Evolutionary conservation across 2,113 vertebrate genomes (phyloP).

Genomic region (Bambusicola thoracicus): DNA sequence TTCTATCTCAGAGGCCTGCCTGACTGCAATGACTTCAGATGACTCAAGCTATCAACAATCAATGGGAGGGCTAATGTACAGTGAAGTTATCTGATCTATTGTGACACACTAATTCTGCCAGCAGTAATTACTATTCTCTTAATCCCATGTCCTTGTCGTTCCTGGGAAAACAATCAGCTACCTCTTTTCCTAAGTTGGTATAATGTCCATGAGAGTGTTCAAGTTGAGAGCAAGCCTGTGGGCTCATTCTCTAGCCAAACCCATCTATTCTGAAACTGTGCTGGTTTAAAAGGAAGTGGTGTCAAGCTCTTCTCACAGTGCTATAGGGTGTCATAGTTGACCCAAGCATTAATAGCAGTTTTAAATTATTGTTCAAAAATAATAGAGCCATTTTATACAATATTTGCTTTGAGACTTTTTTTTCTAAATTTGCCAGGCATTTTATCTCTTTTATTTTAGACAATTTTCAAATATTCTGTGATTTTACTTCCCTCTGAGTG

Average conservation of each 20-base stretch:
- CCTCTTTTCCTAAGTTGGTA: not conserved
- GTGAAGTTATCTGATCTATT: not conserved
- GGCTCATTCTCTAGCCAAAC: not conserved
- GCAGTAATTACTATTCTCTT: not conserved
- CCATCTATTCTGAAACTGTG: not conserved
- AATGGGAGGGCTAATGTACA: not conserved
- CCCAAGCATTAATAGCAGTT: slow-evolving; percentile 2
- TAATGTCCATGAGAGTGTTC: not conserved
- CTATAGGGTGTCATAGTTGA: not conserved
- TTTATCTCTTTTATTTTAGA: not conserved
- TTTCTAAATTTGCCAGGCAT: not conserved
- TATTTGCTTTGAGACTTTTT: not conserved
- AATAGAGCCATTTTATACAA: not conserved
- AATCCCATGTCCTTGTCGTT: not conserved
- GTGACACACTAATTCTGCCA: not conserved
- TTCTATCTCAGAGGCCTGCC: not conserved
- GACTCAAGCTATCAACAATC: not conserved
- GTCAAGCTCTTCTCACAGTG: not conserved
- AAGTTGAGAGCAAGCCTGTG: not conserved
- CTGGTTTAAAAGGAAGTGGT: not conserved
- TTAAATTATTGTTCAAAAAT: not conserved
- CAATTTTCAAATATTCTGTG: not conserved
- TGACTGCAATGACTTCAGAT: not conserved
- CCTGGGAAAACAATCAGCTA: not conserved
- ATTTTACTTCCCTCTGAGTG: not conserved